Evolutionary conservation across 2,888 invertebrate genomes (phyloP).

Genomic region (Coenonympha glycerion): DNA sequence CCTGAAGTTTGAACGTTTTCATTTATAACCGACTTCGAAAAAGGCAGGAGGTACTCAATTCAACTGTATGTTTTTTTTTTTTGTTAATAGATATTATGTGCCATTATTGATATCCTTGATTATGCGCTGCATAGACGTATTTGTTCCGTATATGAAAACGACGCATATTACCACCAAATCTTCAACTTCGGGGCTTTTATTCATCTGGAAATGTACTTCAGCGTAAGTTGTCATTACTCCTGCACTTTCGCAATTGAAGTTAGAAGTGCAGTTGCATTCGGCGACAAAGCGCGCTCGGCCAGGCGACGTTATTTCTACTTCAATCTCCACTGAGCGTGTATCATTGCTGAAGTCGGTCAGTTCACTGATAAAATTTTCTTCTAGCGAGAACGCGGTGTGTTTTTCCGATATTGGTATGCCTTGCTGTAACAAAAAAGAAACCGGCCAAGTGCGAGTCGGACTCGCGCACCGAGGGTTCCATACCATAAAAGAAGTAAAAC

Average conservation of each 20-base stretch:
- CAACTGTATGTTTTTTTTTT: too few species aligned
- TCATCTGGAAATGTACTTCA: background rate
- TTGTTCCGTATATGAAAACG: background rate
- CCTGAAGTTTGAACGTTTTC: too few species aligned
- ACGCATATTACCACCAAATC: background rate
- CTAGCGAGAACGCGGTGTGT: constrained; percentile 44
- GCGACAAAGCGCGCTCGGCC: constrained; percentile 49
- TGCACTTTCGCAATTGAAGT: background rate
- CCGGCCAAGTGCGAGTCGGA: too few species aligned
- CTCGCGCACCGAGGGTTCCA: too few species aligned
- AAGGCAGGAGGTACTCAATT: too few species aligned
- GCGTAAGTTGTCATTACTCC: background rate
- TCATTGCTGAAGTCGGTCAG: constrained; percentile 51
- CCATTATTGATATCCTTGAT: too few species aligned
- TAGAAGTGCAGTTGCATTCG: background rate
- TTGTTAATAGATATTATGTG: too few species aligned
- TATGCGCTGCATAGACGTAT: too few species aligned
- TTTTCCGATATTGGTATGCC: constrained; percentile 42
- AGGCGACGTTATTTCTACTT: constrained; percentile 31
- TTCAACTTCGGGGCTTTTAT: background rate
- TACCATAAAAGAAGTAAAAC: too few species aligned
- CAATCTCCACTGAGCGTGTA: constrained; percentile 41
- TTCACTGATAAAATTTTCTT: constrained; percentile 53
- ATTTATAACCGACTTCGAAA: too few species aligned
- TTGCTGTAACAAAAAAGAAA: too few species aligned